A percentile compares a stretch with the other conserved stretches of the same genome.
Conservation (phyloP, 2,797 vertebrate genomes). For the Erethizon dorsatum region DNA sequence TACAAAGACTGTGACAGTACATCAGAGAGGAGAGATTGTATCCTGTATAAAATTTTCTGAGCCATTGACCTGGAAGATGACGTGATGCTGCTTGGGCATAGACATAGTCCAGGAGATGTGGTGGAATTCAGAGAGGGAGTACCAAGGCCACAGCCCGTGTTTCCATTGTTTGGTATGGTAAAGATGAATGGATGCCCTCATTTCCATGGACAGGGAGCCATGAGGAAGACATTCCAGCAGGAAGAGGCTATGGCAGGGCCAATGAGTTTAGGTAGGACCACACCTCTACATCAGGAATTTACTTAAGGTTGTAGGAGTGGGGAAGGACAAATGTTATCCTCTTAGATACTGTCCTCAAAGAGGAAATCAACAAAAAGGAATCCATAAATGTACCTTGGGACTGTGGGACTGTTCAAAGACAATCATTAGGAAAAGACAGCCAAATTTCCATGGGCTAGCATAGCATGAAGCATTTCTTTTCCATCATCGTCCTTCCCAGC, state of each 20-base stretch:
- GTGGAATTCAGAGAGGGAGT: neutral
- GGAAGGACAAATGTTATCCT: neutral
- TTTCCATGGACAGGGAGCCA: neutral
- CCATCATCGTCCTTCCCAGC: neutral
- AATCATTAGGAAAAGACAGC: neutral
- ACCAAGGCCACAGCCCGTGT: neutral
- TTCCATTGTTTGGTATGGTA: neutral
- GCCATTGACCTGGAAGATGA: neutral
- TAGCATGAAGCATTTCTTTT: neutral
- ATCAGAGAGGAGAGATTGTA: neutral
- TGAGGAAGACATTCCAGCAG: neutral
- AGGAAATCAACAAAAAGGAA: neutral
- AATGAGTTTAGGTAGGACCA: neutral
- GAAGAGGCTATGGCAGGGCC: neutral
- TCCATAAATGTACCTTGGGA: neutral
- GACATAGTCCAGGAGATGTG: neutral
- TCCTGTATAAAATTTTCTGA: neutral
- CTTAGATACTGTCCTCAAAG: too few species aligned
- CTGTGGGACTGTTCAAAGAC: neutral
- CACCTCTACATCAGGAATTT: neutral
- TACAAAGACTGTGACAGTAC: neutral
- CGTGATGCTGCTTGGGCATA: neutral
- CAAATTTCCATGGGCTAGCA: neutral
- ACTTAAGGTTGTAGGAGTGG: neutral
- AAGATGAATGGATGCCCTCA: neutral